Evolutionary conservation across 2,888 invertebrate genomes (phyloP), one percentile per base, ranked within the genome.

Genomic region (Lamellibrachia satsuma): DNA sequence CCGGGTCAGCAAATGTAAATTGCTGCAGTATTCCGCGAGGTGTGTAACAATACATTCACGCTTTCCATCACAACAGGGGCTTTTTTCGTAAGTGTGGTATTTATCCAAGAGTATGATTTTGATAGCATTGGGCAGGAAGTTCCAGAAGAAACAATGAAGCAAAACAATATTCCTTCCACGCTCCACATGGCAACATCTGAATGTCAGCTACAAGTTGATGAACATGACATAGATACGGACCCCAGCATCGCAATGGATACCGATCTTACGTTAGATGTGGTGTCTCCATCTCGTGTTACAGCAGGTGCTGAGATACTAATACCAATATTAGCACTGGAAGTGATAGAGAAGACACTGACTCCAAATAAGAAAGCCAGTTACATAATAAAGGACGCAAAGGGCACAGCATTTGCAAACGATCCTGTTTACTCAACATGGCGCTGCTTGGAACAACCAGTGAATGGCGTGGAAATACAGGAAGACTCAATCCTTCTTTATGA

Each of bases 241-340:
- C 39, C 9, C 60, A 15, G 11, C 60, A 15, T 60, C 60, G 60
- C 60, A 60, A 60, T 15, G 60, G 3, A 60, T 60, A 15, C 60
- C 60, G 22, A 60, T 9, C 15, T 60, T 60, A 60, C 60, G 8
- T 60, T 60, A 60, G 60, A 9, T 60, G 60, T 60, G 22, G 15
- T 60, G 4, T 60, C 11, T 22, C 60, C 91, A 91, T 52, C 52
- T 52, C 8, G 15, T 27, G 55, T 52, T 52, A 11, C 60, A 60
- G 60, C 60, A 52, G 52, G n/a, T 52, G 91, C 52, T 52, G 91
- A 91, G n/a, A n/a, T 91, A 27, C 27, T 91, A n/a, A n/a, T 7
- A 8, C 91, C 91, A 52, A 52, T 8, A 52, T 52, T 91, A 22
- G 9, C 60, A 15, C 60, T 9, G 60, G 60, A 60, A 60, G 60